Conservation (phyloP, 2,797 vertebrate genomes). For the Chelidonichthys spinosus region DNA sequence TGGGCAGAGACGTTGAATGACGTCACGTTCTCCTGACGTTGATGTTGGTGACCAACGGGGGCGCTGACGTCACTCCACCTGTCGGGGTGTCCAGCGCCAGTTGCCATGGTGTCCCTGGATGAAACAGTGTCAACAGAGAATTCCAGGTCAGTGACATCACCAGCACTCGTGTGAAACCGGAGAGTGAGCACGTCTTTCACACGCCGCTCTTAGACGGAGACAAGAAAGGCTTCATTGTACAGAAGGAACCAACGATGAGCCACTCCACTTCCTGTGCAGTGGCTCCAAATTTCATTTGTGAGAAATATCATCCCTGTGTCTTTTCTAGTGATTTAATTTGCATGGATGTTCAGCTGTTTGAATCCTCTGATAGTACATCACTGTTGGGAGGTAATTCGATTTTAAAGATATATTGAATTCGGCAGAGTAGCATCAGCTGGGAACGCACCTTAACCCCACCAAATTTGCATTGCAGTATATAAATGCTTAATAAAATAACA, state of each 20-base stretch:
- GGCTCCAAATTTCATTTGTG: constrained; percentile 33
- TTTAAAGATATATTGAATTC: background rate
- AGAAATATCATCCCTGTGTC: constrained; percentile 24
- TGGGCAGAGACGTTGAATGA: background rate
- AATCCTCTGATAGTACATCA: constrained; percentile 1
- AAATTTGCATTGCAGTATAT: background rate
- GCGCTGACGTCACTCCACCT: constrained; percentile 80
- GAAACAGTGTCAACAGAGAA: constrained; percentile 22
- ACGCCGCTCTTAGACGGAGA: constrained; percentile 38
- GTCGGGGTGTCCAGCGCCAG: constrained; percentile 73
- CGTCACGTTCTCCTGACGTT: constrained; percentile 39
- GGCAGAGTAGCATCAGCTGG: constrained; percentile 1
- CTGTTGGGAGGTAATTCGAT: background rate
- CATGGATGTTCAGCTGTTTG: constrained; percentile 18
- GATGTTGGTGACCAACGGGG: constrained; percentile 55
- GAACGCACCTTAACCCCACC: constrained; percentile 10
- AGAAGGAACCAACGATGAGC: constrained; percentile 10
- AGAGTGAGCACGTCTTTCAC: constrained; percentile 53
- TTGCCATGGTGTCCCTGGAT: constrained; percentile 76
- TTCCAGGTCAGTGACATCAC: constrained; percentile 62
- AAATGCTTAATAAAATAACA: background rate
- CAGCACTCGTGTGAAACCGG: constrained; percentile 47
- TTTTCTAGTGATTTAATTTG: constrained; percentile 41
- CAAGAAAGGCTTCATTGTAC: constrained; percentile 67
- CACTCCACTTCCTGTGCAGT: constrained; percentile 33